Evolutionary conservation across 1,140 invertebrate species (phyloP), one percentile per base, ranked within the genome.

Genomic region (Portunus trituberculatus): DNA sequence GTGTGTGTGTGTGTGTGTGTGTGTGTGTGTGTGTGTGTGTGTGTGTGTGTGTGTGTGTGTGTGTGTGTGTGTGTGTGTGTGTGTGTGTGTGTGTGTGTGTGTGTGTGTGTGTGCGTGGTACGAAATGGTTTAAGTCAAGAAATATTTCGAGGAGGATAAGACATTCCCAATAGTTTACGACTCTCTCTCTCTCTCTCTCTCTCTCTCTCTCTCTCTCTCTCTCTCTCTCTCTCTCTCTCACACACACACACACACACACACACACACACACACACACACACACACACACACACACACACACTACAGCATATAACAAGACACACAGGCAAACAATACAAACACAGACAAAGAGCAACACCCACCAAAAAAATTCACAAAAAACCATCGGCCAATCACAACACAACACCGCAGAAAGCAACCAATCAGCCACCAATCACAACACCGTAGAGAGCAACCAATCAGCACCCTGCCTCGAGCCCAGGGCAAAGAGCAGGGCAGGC

Each of bases 141-240:
- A 39, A 20, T 10, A 10, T 59, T 59, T 59, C 12, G 52, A 59
- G 52, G 52, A 59, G 8, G 25, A 76, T 7, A 20, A 59, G 52
- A 20, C 52, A 59, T 59, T 59, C 12, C 10, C 52, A 39, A 39
- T n/a, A 7, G n/a, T n/a, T 76, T 20, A 76, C 67, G 20, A n/a
- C 25, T 25, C 20, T 76, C 67, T 76, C 67, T 76, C 67, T 76
- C 67, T 76, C 67, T 76, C 67, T 76, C 67, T 76, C 67, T 76
- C 67, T 76, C 67, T 76, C 67, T 76, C 67, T 76, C 67, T 76
- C 67, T 76, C 67, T 76, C 67, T 76, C 67, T 76, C 67, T 76
- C 67, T 76, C 67, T 76, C 67, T 76, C 67, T 76, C 67, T 76
- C 67, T 76, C 67, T 76, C 67, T 76, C 67, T 76, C 67, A 20